Percentiles rank a stretch among this genome's conserved stretches.
Conservation (phyloP, 2,888 invertebrate species). For the Agrotis ipsilon region DNA sequence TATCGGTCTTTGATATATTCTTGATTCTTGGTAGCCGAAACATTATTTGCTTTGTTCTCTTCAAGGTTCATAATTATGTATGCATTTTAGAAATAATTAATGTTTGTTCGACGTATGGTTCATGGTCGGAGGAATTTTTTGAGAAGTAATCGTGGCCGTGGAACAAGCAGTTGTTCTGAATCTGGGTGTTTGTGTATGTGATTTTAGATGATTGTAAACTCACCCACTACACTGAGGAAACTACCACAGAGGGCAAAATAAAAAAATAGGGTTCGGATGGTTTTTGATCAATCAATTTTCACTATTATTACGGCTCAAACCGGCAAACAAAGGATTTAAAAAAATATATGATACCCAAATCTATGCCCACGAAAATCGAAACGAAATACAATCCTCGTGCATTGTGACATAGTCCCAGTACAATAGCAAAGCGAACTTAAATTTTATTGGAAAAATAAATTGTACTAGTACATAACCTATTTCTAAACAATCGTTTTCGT, state of each 20-base stretch:
- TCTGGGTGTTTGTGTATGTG: too few species aligned
- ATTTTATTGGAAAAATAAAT: conserved; percentile 59
- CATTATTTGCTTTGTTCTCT: neutral
- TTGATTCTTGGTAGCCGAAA: conserved; percentile 11
- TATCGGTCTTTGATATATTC: neutral
- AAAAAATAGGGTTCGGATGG: neutral
- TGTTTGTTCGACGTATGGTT: neutral
- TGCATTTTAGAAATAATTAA: neutral
- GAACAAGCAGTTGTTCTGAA: too few species aligned
- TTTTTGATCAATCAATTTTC: too few species aligned
- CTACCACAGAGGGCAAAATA: too few species aligned
- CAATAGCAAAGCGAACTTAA: conserved; percentile 31
- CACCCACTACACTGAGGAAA: too few species aligned
- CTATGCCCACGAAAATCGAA: neutral
- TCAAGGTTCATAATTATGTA: neutral
- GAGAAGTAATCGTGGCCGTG: too few species aligned
- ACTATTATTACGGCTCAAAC: too few species aligned
- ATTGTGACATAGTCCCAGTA: conserved; percentile 31
- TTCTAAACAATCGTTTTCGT: conserved; percentile 70
- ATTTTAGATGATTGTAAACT: too few species aligned
- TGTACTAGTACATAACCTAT: conserved; percentile 57
- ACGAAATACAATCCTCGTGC: neutral
- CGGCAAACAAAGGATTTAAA: too few species aligned
- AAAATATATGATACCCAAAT: too few species aligned
- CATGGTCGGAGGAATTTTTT: neutral